These are phyloP conservation scores for Aphelenchoides fujianensis DNA, from an alignment of 1,140 invertebrate genomes.

Conservation along the genomic window DNA sequence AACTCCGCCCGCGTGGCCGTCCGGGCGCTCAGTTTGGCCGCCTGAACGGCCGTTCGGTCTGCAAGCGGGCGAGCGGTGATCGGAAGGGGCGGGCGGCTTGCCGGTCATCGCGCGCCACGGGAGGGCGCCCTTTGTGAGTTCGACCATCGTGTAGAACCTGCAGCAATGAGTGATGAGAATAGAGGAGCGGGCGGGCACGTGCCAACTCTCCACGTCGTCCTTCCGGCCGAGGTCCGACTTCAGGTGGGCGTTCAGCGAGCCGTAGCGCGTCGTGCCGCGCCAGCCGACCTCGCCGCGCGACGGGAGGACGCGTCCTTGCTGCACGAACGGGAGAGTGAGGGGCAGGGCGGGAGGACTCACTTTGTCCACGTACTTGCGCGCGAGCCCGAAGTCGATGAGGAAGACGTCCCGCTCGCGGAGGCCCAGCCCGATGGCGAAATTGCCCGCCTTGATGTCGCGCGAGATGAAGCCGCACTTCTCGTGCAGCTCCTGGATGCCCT, in stretches of 20 bases:
- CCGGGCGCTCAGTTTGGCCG: conserved; percentile 25
- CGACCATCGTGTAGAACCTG: conserved; percentile 53
- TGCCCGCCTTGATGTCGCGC: conserved; percentile 48
- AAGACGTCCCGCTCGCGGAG: conserved; percentile 29
- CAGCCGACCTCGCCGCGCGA: conserved; percentile 47
- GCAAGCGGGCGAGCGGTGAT: background rate
- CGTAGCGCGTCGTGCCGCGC: conserved; percentile 89
- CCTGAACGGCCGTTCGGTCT: conserved; percentile 30
- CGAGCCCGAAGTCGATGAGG: conserved; percentile 94
- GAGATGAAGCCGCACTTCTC: conserved; percentile 39
- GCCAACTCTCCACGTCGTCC: conserved; percentile 40
- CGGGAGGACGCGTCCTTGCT: conserved; percentile 64
- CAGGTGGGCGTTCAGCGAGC: conserved; percentile 96
- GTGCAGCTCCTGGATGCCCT: conserved; percentile 50
- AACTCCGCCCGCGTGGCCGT: conserved; percentile 22
- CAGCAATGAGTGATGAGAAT: background rate
- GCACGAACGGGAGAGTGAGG: conserved; percentile 70
- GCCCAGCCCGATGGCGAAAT: conserved; percentile 46
- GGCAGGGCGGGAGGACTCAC: conserved; percentile 6
- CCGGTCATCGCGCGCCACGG: conserved; percentile 46
- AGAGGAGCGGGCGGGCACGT: background rate
- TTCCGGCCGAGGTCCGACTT: conserved; percentile 71
- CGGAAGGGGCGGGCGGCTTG: background rate
- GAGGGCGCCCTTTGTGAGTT: conserved; percentile 41
- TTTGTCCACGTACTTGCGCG: conserved; percentile 77